A percentile compares a stretch with the other conserved stretches of the same genome.
phyloP scores from a whole-genome alignment of 2,113 vertebrate species.

The Manacus vitellinus region DNA sequence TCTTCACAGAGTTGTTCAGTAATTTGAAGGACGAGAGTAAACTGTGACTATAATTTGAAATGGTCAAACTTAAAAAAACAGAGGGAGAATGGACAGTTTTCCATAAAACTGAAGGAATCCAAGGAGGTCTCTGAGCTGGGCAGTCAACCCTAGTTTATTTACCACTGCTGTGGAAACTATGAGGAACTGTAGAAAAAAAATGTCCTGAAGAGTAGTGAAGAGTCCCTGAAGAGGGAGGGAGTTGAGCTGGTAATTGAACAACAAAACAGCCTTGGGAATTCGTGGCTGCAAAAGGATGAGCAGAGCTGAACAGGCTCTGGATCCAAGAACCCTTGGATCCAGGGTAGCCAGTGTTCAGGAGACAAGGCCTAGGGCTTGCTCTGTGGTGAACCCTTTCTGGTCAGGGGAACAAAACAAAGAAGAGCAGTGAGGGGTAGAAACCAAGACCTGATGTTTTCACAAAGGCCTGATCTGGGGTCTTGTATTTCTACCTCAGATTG shows the following conservation, averaged over 20 bases:
- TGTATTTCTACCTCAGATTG: not conserved
- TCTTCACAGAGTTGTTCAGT: not conserved
- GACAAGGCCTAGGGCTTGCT: not conserved
- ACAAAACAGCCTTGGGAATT: not conserved
- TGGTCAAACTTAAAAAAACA: not conserved
- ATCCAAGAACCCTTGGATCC: not conserved
- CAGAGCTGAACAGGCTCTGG: not conserved
- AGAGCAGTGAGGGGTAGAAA: not conserved
- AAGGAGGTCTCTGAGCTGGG: not conserved
- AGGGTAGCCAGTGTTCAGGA: not conserved
- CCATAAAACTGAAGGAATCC: not conserved
- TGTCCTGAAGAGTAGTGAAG: not conserved
- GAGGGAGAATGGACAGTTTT: not conserved
- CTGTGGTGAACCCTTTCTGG: not conserved
- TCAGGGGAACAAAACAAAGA: not conserved
- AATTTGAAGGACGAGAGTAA: not conserved
- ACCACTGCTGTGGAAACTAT: slow-evolving; percentile 12
- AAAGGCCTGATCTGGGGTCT: not conserved
- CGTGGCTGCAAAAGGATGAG: not conserved
- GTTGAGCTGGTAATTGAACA: not conserved
- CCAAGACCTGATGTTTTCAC: not conserved
- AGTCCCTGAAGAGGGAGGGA: not conserved
- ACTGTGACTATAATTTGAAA: not conserved
- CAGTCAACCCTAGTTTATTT: not conserved
- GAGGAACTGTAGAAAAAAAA: not conserved